Conservation (phyloP, 2,797 vertebrate species). For the Euphonia xanthogaster region DNA sequence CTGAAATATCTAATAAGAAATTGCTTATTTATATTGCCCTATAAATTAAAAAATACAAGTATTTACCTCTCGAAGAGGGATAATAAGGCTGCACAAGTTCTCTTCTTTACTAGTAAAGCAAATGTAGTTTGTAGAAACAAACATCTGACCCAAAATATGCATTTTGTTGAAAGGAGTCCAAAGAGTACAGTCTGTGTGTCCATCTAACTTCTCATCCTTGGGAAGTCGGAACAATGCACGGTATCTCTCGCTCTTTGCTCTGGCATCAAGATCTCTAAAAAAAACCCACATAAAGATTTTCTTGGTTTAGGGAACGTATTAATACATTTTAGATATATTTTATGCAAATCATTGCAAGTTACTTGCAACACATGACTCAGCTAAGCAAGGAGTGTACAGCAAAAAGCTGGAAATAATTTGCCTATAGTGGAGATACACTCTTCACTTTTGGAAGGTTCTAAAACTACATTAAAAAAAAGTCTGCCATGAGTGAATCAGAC, state of each 20-base stretch:
- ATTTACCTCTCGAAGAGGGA: conserved; percentile 92
- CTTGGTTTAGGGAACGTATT: not conserved
- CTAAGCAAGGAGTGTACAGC: not conserved
- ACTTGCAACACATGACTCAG: not conserved
- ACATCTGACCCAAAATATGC: conserved; percentile 98
- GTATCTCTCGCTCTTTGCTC: conserved; percentile 95
- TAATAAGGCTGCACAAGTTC: conserved; percentile 93
- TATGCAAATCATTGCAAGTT: not conserved
- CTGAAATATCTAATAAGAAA: not conserved
- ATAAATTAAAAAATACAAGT: not conserved
- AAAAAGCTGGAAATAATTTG: not conserved
- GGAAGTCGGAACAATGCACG: conserved; percentile 92
- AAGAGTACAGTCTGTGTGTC: conserved; percentile 95
- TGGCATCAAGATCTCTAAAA: conserved; percentile 91
- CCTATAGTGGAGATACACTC: not conserved
- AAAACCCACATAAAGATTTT: not conserved
- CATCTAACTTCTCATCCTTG: conserved; percentile 95
- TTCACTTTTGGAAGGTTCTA: not conserved
- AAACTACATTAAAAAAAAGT: not conserved
- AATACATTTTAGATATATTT: not conserved
- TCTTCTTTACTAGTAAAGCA: conserved; percentile 98
- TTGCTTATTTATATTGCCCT: not conserved
- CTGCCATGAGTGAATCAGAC: not conserved
- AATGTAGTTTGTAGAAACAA: conserved; percentile 98
- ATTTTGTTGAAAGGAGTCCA: conserved; percentile 99